Evolutionary conservation across 2,797 vertebrate species (phyloP), one percentile per base, ranked within the genome.

Genomic region (Potorous gilbertii): DNA sequence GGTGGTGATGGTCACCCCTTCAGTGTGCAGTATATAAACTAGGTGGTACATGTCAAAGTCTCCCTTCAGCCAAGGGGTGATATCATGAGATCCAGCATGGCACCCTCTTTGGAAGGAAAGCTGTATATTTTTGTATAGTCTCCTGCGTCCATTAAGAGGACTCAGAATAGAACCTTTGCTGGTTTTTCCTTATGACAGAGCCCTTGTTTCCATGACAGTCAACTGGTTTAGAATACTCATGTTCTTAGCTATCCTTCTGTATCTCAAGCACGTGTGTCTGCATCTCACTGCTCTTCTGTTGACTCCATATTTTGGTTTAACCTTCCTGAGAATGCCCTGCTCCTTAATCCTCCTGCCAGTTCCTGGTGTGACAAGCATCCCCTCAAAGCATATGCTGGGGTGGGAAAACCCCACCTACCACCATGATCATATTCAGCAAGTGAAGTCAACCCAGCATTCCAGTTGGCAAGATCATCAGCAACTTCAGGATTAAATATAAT

Each of bases 261-360:
- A 8, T 46, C 24, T 46, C 74, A 46, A 81, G 40, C 74, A 46
- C 3, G 2, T 1, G 12, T n/a, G 29, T 97, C 74, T 97, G 81
- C 87, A 52, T 90, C 57, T 94, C 91, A 40, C 34, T 0, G 1
- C 12, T 56, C 91, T 56, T 55, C 50, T 91, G 90, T 5, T 92
- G 91, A 92, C 55, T n/a, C 50, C 56, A 0, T 54, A 9, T 29
- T 93, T 92, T 81, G 87, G 54, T 56, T 57, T 74, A 5, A 0
- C 92, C 56, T 95, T 94, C 95, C 92, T 89, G 46, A 46, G 40
- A 91, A 93, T 93, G 54, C 50, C 9, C 46, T 50, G n/a, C 90
- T 46, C 50, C 31, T 94, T 34, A 54, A 29, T 55, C 40, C 8
- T 59, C 92, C 18, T 4, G 31, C 55, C 6, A 66, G 62, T 87